Evolutionary conservation across 2,113 vertebrate species (phyloP), one percentile per base, ranked within the genome.

Genomic region (Hipposideros armiger): DNA sequence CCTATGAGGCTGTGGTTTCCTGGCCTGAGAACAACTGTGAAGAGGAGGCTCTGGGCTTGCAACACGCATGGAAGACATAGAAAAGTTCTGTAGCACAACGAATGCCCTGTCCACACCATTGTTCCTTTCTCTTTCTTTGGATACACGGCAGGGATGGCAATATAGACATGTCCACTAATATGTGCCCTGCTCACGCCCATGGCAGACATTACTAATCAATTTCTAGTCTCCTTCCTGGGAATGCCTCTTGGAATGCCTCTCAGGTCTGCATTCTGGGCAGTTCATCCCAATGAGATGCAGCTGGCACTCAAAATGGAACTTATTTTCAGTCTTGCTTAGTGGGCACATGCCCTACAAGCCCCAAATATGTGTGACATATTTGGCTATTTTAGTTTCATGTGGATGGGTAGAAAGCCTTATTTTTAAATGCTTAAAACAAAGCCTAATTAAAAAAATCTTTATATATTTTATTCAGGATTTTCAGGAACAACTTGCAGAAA

Each of bases 101-200:
- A 1, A 0, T 3, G 1, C 30, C 40, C n/a, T 5, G 0, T 3
- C 6, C 19, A n/a, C 9, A 67, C 22, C 28, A 22, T 0, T 0
- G 6, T 22, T 3, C 3, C 11, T 24, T 19, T 7, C 82, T 81
- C 60, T 24, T 7, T 26, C 69, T 36, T 13, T 6, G 24, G 45
- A 20, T 73, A 10, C 17, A 36, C 45, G 19, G 13, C 13, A 67
- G 30, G 50, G 8, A 54, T 2, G 28, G n/a, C 2, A 52, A 13
- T 3, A 4, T 3, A 13, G 24, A 40, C 4, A 6, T 0, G 5
- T 6, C 20, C 56, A 10, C 26, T 14, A 2, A 15, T 13, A 3
- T 0, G 1, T 42, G 28, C 20, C 32, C 90, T 15, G n/a, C 40
- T 50, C 8, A n/a, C 14, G 4, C 2, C 20, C 28, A 26, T 9